A percentile compares a stretch with the other conserved stretches of the same genome.
Evolutionary conservation across 2,797 vertebrate genomes (phyloP).

Genomic region (Orientallactaga sibirica): DNA sequence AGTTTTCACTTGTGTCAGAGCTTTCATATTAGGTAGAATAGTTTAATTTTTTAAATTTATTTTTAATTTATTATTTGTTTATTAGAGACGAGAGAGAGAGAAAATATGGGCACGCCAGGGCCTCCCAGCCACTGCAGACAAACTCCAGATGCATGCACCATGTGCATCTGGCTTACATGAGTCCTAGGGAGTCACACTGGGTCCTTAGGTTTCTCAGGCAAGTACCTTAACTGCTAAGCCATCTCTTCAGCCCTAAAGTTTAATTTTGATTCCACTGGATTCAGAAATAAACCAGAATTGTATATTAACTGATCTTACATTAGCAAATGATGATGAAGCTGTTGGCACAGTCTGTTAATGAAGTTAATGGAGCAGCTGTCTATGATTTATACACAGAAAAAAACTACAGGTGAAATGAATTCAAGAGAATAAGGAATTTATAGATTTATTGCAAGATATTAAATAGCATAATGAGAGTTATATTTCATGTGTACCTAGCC

Average conservation of each 20-base stretch:
- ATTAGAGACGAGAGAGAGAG: no score
- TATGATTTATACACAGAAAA: not conserved
- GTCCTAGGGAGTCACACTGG: no score
- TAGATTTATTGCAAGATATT: not conserved
- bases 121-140: no score
- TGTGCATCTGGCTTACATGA: no score
- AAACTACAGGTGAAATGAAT: not conserved
- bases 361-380: not conserved
- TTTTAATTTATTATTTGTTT: no score
- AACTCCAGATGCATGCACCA: no score
- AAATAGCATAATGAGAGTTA: conserved; percentile 12
- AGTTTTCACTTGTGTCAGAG: not conserved
- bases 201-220: no score
- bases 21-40: not conserved
- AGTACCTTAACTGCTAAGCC: no score
- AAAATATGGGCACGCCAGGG: no score
- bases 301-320: not conserved
- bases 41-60: no score
- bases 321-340: not conserved
- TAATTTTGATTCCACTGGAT: not conserved
- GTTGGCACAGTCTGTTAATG: not conserved
- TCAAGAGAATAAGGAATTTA: not conserved
- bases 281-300: not conserved
- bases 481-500: not conserved
- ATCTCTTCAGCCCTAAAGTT: not conserved